Evolutionary conservation across 2,113 vertebrate genomes (phyloP).

Genomic region (Tauraco erythrolophus): DNA sequence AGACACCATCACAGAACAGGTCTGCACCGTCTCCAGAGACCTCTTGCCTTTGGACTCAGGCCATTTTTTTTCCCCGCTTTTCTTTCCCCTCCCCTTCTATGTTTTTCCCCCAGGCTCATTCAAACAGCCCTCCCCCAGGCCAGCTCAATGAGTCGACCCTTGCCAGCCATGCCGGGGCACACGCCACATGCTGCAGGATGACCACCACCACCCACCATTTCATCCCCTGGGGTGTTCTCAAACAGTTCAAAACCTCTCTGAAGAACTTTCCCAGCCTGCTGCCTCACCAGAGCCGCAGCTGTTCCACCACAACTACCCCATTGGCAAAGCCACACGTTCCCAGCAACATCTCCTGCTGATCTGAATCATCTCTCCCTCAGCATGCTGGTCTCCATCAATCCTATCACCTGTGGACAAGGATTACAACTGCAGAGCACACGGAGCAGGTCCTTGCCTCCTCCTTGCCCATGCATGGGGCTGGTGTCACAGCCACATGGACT

Average conservation of each 20-base stretch:
- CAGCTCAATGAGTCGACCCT: neutral
- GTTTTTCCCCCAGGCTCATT: neutral
- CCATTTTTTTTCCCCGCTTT: neutral
- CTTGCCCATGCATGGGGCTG: accelerated
- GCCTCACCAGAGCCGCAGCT: neutral
- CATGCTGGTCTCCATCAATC: neutral
- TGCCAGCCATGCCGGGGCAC: accelerated
- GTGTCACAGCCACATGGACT: accelerated
- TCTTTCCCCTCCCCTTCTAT: neutral
- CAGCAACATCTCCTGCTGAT: neutral
- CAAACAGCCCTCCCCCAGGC: accelerated
- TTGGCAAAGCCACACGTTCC: neutral
- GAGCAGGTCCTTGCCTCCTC: neutral
- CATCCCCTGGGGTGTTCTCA: neutral
- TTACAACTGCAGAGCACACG: neutral
- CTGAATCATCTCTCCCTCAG: neutral
- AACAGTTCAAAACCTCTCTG: neutral
- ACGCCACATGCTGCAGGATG: neutral
- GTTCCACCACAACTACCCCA: neutral
- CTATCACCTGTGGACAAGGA: neutral
- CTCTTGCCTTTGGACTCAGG: neutral
- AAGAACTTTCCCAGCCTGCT: neutral
- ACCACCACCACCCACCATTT: neutral
- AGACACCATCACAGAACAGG: neutral
- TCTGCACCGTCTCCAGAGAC: neutral